Base-by-base conservation (phyloP, 2,113 vertebrate genomes). In the Xyliphius kryptos region DNA sequence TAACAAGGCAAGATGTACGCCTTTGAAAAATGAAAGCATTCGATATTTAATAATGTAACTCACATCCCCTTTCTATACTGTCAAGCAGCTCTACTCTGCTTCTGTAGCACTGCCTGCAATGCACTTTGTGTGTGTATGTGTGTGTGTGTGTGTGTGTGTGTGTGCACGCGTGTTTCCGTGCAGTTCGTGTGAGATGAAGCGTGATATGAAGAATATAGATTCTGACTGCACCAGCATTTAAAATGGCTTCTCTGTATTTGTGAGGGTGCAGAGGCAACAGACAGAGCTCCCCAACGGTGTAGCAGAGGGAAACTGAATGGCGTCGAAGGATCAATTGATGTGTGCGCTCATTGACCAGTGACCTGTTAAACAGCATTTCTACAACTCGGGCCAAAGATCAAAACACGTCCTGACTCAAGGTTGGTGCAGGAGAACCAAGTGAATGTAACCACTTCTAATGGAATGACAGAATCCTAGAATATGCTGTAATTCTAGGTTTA, bases 171-270 rank as follows among this genome's bases (percentile, higher is more conserved):
- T 51, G 49, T 17, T 36, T 53, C 14, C 44, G 61, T 53, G 38
- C 10, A 14, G 61, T 40, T 43, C 12, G 59, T 41, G 74, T 48
- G 75, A 67, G 72, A 62, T 76, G 77, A 73, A 82, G 80, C 72
- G 56, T 79, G 80, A 78, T 76, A 80, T 82, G 79, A 75, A 64
- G 61, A 57, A 67, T 56, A 44, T 49, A 8, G 43, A 50, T 73
- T 72, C 68, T 68, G 60, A 54, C 77, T 13, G 60, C 62, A 32
- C 61, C 56, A 58, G 54, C 56, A 76, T 71, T 60, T 9, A 3
- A 61, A 55, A 71, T 58, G 49, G 69, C 70, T 74, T 41, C 44
- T 15, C 3, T 66, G 63, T 70, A 60, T 61, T 55, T 48, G 61
- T 32, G 19, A 55, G 47, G 48, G 64, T n/a, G 51, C 37, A 47